Conservation (phyloP, 2,888 invertebrate genomes). For the Candidula unifasciata region DNA sequence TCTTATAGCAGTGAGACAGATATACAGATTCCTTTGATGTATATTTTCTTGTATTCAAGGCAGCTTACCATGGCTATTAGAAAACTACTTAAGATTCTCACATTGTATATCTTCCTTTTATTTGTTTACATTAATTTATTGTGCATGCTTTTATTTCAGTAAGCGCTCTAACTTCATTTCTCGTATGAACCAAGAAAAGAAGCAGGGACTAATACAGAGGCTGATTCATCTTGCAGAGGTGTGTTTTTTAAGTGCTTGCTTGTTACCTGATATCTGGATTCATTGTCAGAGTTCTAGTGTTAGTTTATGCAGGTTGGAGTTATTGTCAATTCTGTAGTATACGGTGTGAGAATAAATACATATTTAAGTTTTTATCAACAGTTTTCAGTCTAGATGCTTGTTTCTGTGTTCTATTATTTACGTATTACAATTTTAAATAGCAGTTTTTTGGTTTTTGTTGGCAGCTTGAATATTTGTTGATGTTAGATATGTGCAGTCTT, state of each 20-base stretch:
- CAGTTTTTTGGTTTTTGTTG: no score
- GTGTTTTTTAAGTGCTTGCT: conserved; percentile 63
- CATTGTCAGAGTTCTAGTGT: neutral
- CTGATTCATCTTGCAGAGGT: conserved; percentile 89
- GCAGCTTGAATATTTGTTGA: no score
- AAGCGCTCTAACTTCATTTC: conserved; percentile 92
- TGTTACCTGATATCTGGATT: neutral
- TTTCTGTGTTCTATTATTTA: neutral
- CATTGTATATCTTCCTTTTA: neutral
- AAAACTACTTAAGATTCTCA: no score
- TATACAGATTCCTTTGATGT: no score
- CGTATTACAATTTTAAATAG: neutral
- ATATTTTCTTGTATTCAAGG: no score
- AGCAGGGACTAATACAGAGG: conserved; percentile 84
- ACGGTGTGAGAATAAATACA: neutral
- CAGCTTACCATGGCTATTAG: no score
- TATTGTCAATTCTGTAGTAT: no score
- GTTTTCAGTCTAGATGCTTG: neutral
- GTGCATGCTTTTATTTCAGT: conserved; percentile 78
- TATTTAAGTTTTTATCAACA: neutral
- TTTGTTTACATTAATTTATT: neutral
- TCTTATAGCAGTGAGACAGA: no score
- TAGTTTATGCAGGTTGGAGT: no score
- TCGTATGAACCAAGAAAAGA: conserved; percentile 84
- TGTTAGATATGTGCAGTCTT: no score